Base-by-base conservation (phyloP, 2,888 invertebrate species). In the Blastobasis adustella region DNA sequence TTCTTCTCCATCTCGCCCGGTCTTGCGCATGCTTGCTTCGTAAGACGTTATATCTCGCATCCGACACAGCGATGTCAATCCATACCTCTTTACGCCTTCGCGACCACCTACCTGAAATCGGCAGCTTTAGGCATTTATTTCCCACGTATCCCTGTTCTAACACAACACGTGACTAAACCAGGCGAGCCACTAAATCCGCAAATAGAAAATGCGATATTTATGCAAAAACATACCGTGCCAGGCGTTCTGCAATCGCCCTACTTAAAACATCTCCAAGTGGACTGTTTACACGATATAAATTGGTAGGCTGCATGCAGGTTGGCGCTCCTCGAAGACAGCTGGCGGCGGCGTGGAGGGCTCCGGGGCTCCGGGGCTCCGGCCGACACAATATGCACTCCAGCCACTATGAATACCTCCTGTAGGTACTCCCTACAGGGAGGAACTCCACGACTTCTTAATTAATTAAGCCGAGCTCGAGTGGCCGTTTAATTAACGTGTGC, bases 351-450 rank as follows among this genome's bases (percentile, higher is more conserved):
- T 87, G 76, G 76, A 87, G 87, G 76, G 85, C 62, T 61, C 69
- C 75, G 73, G 58, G 63, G 23, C 23, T 23, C 23, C 23, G 23
- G 23, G 57, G 58, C 55, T 75, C 77, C 76, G 78, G 71, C 73
- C 71, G 79, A 77, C 82, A 89, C 84, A 90, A 90, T 90, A 89
- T 90, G 90, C 89, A 90, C 89, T 87, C 78, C 69, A 88, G 66
- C 73, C 69, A 76, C 82, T 76, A 81, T 77, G 81, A 82, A 82
- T 82, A 82, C 73, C 78, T 76, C 75, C 64, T n/a, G n/a, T n/a
- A 66, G 52, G 55, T n/a, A n/a, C n/a, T n/a, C 63, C 83, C 23
- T 23, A 63, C 83, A 81, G 84, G 74, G 82, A 55, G 69, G 82
- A 59, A 73, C 58, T 66, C 62, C 54, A 56, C 59, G 66, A 67